Conservation (phyloP, 1,140 invertebrate species). For the Mamestra configurata region DNA sequence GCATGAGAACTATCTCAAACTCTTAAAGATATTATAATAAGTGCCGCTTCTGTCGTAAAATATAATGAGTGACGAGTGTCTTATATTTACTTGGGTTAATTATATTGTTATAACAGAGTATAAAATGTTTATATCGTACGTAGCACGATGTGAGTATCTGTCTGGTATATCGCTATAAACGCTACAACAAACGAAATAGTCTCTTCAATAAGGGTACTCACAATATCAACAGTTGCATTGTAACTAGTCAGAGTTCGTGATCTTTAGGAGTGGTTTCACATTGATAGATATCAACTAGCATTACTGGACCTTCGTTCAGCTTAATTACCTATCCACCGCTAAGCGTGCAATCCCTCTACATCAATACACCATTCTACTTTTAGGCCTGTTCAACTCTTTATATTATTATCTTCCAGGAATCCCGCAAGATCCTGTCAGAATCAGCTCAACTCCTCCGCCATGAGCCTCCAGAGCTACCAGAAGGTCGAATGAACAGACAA, state of each 20-base stretch:
- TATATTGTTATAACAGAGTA: constrained; percentile 6
- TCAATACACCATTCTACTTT: too few relatives aligned
- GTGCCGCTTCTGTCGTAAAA: constrained; percentile 2
- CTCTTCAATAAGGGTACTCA: too few relatives aligned
- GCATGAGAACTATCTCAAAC: constrained; percentile 13
- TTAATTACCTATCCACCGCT: too few relatives aligned
- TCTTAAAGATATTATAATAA: constrained; percentile 25
- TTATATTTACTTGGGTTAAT: not conserved
- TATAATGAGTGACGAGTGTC: not conserved
- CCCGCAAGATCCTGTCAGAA: constrained; percentile 82
- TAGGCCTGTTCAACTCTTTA: too few relatives aligned
- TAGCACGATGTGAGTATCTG: too few relatives aligned
- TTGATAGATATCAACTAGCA: too few relatives aligned
- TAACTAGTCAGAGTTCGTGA: too few relatives aligned
- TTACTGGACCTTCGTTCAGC: too few relatives aligned
- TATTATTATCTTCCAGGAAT: constrained; percentile 78
- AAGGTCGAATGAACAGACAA: constrained; percentile 86
- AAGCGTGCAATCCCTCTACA: too few relatives aligned
- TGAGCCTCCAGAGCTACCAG: constrained; percentile 87
- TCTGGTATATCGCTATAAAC: not conserved
- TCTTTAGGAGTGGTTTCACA: too few relatives aligned
- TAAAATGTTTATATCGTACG: constrained; percentile 6
- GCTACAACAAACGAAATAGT: not conserved
- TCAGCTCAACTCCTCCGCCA: constrained; percentile 81
- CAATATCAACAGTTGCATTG: too few relatives aligned